Base-by-base conservation (phyloP, 2,888 invertebrate species). In the Idaea straminata region DNA sequence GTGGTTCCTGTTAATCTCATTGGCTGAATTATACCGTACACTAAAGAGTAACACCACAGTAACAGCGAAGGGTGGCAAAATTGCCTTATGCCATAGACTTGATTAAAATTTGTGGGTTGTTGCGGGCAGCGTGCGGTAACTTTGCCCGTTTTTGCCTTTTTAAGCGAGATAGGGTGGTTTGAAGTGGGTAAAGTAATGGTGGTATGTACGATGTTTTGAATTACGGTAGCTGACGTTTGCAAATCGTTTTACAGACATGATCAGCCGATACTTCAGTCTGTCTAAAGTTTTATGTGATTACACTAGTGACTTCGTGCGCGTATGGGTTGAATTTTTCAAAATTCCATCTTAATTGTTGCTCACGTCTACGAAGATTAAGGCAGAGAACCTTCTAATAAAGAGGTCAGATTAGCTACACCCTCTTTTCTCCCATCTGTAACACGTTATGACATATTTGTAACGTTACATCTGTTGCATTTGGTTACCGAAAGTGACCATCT, bases 1-100 rank as follows among this genome's bases (percentile, higher is more conserved):
- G 58, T n/a, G 62, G 35, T 66, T 69, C 69, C 69, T 67, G 69
- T 47, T 34, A 59, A 61, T 62, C 35, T 16, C 34, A 47, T 47
- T 47, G 47, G 13, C 10, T 47, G 47, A 47, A 47, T 47, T 47
- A 47, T 47, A 13, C 47, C 13, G 47, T 47, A 47, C 47, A 47
- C 47, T 47, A 47, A 47, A 47, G 47, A 47, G 47, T 47, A 47
- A 47, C 47, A 10, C 47, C 47, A 47, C 47, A 13, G 47, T 47
- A 47, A 47, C 47, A 47, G 47, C 47, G 47, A 6, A 47, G 47
- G 47, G 47, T 47, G 47, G 47, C 47, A 47, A 47, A 47, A 47
- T 47, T 47, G 47, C 47, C 47, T 47, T 47, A 47, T 47, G 47
- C 47, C 47, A 47, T 47, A 47, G 47, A 47, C 47, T 47, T 47